Conservation (phyloP, 2,888 invertebrate genomes). For the Phyto melanocephala region DNA sequence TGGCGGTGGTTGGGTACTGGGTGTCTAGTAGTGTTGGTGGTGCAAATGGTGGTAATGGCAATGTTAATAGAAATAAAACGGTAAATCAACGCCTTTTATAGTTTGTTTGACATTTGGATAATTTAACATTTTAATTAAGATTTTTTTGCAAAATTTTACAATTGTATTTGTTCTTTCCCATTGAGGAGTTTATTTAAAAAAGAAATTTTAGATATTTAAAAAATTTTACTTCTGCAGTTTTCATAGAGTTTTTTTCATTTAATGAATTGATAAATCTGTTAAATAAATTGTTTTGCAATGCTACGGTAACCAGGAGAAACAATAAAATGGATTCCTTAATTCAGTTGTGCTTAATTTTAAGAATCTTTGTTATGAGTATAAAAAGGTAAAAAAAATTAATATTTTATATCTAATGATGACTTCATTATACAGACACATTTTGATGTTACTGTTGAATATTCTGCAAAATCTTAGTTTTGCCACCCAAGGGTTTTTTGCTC, state of each 20-base stretch:
- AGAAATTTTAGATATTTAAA: constrained; percentile 13
- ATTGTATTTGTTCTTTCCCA: neutral
- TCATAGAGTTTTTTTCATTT: neutral
- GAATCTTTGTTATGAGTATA: too few relatives aligned
- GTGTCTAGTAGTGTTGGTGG: neutral
- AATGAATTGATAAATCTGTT: neutral
- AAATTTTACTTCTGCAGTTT: neutral
- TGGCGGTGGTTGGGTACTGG: neutral
- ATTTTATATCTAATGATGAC: too few relatives aligned
- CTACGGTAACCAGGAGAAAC: neutral
- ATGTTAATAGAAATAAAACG: constrained; percentile 62
- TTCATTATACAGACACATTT: too few relatives aligned
- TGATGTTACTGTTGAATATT: too few relatives aligned
- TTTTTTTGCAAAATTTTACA: neutral
- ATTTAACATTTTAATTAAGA: constrained; percentile 64
- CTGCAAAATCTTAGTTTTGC: too few relatives aligned
- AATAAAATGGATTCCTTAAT: too few relatives aligned
- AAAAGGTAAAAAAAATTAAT: too few relatives aligned
- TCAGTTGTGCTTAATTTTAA: too few relatives aligned
- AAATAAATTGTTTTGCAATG: neutral
- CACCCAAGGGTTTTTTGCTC: too few relatives aligned
- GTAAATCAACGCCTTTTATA: constrained; percentile 64
- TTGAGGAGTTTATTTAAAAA: neutral
- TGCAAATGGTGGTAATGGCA: constrained; percentile 37
- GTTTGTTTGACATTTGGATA: constrained; percentile 55